Percentiles rank a stretch among this genome's conserved stretches.
phyloP scores from a whole-genome alignment of 2,888 invertebrate genomes.

The Brenthis ino region DNA sequence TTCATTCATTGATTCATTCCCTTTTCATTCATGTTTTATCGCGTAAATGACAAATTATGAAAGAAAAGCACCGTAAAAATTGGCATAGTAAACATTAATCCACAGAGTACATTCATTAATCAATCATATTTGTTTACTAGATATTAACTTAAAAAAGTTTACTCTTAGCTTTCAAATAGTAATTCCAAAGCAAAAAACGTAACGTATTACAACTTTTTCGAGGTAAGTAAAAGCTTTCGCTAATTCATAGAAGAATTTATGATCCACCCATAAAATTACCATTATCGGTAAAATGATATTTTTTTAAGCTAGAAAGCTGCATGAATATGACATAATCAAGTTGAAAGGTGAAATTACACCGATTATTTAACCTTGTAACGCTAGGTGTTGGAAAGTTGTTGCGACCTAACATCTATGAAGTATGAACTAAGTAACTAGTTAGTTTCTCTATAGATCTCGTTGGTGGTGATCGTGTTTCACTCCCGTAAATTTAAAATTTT shows the following conservation, averaged over 20 bases:
- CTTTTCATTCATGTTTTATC: not conserved
- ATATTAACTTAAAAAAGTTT: too few species aligned
- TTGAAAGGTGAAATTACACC: constrained; percentile 73
- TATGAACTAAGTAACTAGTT: constrained; percentile 38
- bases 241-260: constrained; percentile 6
- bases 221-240: constrained; percentile 16
- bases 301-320: constrained; percentile 62
- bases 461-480: constrained; percentile 35
- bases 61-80: constrained; percentile 7
- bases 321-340: constrained; percentile 63
- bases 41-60: not conserved
- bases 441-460: constrained; percentile 46
- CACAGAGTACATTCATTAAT: too few species aligned
- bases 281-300: constrained; percentile 38
- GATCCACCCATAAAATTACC: constrained; percentile 6
- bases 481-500: constrained; percentile 38
- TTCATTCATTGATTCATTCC: constrained; percentile 1
- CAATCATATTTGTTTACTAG: too few species aligned
- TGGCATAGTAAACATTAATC: too few species aligned
- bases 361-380: constrained; percentile 57
- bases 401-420: constrained; percentile 38
- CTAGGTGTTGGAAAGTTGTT: constrained; percentile 48
- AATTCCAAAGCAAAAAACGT: not conserved
- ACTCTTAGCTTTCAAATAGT: too few species aligned
- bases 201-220: not conserved